These are phyloP conservation scores for Frankliniella intonsa DNA, from an alignment of 2,888 invertebrate species.

Conservation along the genomic window DNA sequence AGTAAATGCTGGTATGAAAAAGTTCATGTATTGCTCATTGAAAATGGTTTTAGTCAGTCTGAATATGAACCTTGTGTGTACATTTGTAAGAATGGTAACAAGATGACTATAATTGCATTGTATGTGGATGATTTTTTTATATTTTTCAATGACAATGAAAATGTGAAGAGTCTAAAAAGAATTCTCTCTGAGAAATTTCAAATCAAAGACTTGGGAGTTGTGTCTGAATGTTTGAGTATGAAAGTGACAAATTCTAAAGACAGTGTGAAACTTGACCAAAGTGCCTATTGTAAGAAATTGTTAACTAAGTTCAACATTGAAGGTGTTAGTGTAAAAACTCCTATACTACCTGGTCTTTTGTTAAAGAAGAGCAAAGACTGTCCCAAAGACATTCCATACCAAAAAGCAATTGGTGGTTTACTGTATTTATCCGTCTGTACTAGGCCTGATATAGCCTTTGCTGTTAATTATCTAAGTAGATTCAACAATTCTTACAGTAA, in stretches of 20 bases:
- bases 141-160: background rate
- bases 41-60: background rate
- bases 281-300: background rate
- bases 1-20: constrained; percentile 30
- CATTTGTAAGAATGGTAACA: constrained; percentile 6
- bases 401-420: background rate
- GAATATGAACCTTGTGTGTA: constrained; percentile 11
- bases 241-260: background rate
- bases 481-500: background rate
- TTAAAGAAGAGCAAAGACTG: background rate
- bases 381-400: background rate
- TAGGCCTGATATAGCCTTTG: background rate
- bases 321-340: background rate
- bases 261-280: background rate
- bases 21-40: background rate
- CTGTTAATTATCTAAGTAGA: background rate
- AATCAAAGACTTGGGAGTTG: constrained; percentile 35
- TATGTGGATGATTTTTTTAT: constrained; percentile 37
- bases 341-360: background rate
- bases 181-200: constrained; percentile 35
- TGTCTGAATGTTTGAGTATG: constrained; percentile 34
- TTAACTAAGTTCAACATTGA: background rate
- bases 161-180: constrained; percentile 29
- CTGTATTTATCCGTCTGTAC: background rate
- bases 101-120: constrained; percentile 36